Base-by-base conservation (phyloP, 2,113 vertebrate genomes). In the Mastomys coucha region DNA sequence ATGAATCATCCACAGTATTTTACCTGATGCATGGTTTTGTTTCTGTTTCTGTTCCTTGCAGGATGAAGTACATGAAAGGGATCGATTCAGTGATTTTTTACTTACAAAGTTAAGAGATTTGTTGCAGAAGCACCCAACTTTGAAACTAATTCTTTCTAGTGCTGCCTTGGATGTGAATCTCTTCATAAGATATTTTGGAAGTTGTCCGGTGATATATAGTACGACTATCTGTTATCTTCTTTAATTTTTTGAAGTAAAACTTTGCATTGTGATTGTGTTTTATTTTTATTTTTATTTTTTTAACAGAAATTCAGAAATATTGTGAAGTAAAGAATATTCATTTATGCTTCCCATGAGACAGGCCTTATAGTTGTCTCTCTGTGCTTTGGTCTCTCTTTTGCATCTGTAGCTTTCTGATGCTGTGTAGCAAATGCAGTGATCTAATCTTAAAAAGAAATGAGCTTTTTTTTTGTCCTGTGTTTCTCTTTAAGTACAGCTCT, bases 51-150 rank as follows among this genome's bases (percentile, higher is more conserved):
- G 28, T 96, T 95, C 98, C 5, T 77, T 94, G 88, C 58, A 99
- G 99, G 99, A 99, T 97, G 99, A 99, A 98, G 99, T 99, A 42
- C 99, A 99, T 51, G 99, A 99, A 98, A 99, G 99, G 7, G 99
- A 99, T 97, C 99, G 99, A 70, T 99, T 99, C 97, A 99, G 99
- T 49, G 99, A 99, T 98, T 99, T 99, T 98, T 98, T 99, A 96
- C 98, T 99, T 96, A 99, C 99, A 24, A 99, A 99, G 98, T 97
- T 99, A 96, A 99, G 99, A 95, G 99, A 99, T 81, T 93, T 99
- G 51, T 97, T 99, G 90, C 99, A 99, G 95, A 99, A 98, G 31
- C 98, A 99, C 31, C 94, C 98, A 39, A 95, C 98, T 88, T 97
- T 99, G 92, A 99, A 99, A 95, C 98, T 99, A 60, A 99, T 99